Evolutionary conservation across 2,888 invertebrate genomes (phyloP), one percentile per base, ranked within the genome.

Genomic region (Oscheius sp.): DNA sequence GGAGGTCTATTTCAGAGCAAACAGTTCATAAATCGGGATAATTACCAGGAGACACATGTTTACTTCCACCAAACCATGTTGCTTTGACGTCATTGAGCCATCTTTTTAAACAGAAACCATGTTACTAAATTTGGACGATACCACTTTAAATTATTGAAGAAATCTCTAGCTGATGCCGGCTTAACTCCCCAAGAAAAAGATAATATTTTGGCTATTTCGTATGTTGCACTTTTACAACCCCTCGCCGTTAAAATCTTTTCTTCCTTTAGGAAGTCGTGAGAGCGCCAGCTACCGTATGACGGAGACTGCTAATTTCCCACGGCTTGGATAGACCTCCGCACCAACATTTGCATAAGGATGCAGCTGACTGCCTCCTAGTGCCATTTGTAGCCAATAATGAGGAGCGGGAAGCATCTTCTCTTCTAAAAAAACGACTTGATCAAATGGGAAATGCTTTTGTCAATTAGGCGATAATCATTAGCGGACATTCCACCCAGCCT

Each of bases 301-400:
- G 35, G 66, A 27, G 52, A 49, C 52, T 25, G 66, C 66, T 52
- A 66, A 66, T 66, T 66, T 66, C 66, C 66, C 66, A 66, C 66
- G 66, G 66, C 66, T 66, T 49, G 66, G 66, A 66, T 66, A 52
- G 66, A 66, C 66, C 52, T 66, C 61, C 66, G 49, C 66, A 52
- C 66, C 66, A 66, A 66, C 66, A 66, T 66, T 66, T 66, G 66
- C 66, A 66, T 66, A 66, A 66, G 66, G 66, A 66, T 35, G 52
- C 66, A 66, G 66, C 66, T 66, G 66, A 66, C 66, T 66, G 66
- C 66, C 52, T n/a, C n/a, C 66, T 52, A 66, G 66, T 29, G 66
- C 66, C 66, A 66, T 66, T 66, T 66, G 66, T 66, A 66, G 66
- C 52, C 66, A 66, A 66, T 66, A 66, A 66, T 52, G 66, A 66